Base-by-base conservation (phyloP, 2,113 vertebrate genomes). In the Psophia crepitans region DNA sequence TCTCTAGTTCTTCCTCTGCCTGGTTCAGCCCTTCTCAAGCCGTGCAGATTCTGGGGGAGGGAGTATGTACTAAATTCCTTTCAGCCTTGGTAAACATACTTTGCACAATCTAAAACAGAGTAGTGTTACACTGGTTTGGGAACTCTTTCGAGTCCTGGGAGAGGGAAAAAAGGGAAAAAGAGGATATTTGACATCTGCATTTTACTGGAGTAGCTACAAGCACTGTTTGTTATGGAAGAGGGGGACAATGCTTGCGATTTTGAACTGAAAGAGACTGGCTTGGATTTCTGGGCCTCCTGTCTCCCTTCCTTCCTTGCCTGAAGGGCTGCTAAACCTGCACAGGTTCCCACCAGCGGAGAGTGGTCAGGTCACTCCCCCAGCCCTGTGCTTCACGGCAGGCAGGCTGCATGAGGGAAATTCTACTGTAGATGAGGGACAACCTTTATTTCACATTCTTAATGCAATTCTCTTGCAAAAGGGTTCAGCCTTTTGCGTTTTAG, bases 81-180 rank as follows among this genome's bases (percentile, higher is more conserved):
- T 95, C 95, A 89, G 87, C 44, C 87, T 95, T 94, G 81, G 96
- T 97, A 97, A 97, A 96, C 92, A 97, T 89, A 89, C 91, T 94
- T 95, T 87, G 58, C 84, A 91, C 91, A 92, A 56, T 92, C 91
- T 96, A 74, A 96, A 96, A 8, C 54, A 91, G 92, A 32, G 61
- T 95, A 92, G 16, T 83, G 41, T 97, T 97, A 91, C 96, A 87
- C 44, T 76, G 77, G 24, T 81, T 89, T 91, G 39, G 1, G 27
- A 70, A 71, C n/a, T 26, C 39, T 94, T 93, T 81, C 1, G 41
- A 90, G 46, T 46, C 43, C 61, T 87, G 53, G 57, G 89, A 54
- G 18, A 53, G 54, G 37, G 26, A 18, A 32, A 33, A 39, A 11
- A 15, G 18, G 2, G 16, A 37, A 44, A 48, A 43, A 21, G 6